Conservation (phyloP, 2,888 invertebrate genomes). For the Tetragnatha montana region DNA sequence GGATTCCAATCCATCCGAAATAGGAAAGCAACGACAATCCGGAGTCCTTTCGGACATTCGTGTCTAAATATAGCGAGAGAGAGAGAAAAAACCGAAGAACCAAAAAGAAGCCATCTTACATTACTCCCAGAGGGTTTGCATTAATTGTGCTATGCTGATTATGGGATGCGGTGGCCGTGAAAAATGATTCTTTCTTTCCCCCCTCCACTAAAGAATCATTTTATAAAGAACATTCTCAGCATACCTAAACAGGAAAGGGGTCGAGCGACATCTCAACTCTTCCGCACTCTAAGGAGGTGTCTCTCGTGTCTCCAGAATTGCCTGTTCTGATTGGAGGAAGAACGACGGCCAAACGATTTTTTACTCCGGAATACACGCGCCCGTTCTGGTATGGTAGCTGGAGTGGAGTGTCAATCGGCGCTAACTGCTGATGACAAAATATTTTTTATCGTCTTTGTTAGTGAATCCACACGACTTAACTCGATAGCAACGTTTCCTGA, state of each 20-base stretch:
- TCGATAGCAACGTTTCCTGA: too few species aligned
- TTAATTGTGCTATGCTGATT: slow-evolving; percentile 55
- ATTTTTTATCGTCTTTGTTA: too few species aligned
- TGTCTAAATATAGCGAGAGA: neutral
- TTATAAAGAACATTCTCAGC: slow-evolving; percentile 48
- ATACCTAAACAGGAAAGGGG: slow-evolving; percentile 32
- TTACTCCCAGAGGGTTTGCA: slow-evolving; percentile 19
- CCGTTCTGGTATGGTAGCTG: too few species aligned
- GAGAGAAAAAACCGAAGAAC: neutral
- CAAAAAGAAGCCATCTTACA: slow-evolving; percentile 16
- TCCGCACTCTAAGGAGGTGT: slow-evolving; percentile 41
- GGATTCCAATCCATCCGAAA: too few species aligned
- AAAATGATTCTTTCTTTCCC: slow-evolving; percentile 53
- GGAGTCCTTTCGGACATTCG: too few species aligned
- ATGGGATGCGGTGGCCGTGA: slow-evolving; percentile 48
- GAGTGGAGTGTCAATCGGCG: too few species aligned
- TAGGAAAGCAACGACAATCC: too few species aligned
- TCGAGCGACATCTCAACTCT: slow-evolving; percentile 25
- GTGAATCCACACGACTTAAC: neutral
- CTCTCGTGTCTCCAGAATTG: slow-evolving; percentile 36
- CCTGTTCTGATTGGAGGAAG: slow-evolving; percentile 9
- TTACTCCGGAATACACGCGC: neutral
- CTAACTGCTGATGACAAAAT: too few species aligned
- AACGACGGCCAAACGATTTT: neutral
- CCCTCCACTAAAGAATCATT: slow-evolving; percentile 39